These are phyloP conservation scores for Scelioninae gen. 2 DNA, from an alignment of 2,888 invertebrate genomes.

Conservation along the genomic window DNA sequence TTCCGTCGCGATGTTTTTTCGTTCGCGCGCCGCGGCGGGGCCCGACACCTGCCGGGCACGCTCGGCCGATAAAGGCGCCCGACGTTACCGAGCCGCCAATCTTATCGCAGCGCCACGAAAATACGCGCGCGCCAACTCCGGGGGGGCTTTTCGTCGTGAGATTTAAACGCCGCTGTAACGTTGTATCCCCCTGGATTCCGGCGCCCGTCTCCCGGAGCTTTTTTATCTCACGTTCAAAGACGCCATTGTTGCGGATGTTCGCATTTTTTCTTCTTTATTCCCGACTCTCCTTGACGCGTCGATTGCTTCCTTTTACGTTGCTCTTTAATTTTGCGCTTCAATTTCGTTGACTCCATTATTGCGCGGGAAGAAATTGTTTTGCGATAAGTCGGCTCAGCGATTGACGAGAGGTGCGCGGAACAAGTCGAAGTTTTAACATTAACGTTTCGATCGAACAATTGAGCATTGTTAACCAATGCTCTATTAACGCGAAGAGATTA, in stretches of 20 bases:
- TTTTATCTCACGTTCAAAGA: conserved; percentile 21
- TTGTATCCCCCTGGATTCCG: conserved; percentile 16
- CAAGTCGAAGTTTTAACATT: no score
- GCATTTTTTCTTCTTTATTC: conserved; percentile 23
- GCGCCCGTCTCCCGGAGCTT: conserved; percentile 16
- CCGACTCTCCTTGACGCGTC: conserved; percentile 5
- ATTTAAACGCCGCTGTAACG: conserved; percentile 24
- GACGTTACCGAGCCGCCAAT: conserved; percentile 40
- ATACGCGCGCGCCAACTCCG: not conserved
- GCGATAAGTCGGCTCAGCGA: no score
- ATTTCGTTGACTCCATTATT: no score
- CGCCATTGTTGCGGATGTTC: conserved; percentile 6
- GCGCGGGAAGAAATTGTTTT: not conserved
- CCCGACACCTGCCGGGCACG: not conserved
- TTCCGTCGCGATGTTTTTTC: conserved; percentile 23
- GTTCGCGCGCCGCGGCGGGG: conserved; percentile 14
- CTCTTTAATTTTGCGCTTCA: conserved; percentile 2
- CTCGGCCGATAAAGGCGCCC: conserved; percentile 6
- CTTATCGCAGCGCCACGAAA: conserved; percentile 11
- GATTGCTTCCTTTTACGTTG: conserved; percentile 7
- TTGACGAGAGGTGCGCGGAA: no score
- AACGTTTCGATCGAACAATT: no score
- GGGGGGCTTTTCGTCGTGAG: conserved; percentile 13
- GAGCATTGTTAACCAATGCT: no score
- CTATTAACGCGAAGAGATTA: no score